phyloP scores from a whole-genome alignment of 2,797 vertebrate genomes.

The Toxotes lorentzi region DNA sequence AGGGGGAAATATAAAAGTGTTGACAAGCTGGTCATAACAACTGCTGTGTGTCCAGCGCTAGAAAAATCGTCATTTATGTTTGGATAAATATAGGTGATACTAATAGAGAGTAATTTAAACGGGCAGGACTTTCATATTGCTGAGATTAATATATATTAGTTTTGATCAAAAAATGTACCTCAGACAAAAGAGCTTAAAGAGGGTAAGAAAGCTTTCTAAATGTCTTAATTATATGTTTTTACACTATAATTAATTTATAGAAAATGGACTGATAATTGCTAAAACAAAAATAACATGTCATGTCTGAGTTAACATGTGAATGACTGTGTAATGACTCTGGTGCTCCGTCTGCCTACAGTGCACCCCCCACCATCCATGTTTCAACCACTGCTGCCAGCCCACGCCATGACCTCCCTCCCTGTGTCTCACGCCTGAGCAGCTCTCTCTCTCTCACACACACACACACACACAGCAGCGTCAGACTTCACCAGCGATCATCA shows the following conservation, averaged over 20 bases:
- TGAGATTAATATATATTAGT: not conserved
- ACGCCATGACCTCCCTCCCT: slow-evolving; percentile 93
- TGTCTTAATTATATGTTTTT: not conserved
- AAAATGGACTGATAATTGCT: not conserved
- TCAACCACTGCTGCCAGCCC: slow-evolving; percentile 92
- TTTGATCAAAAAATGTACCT: not conserved
- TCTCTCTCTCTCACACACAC: slow-evolving; percentile 21
- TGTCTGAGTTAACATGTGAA: not conserved
- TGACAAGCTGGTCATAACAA: not conserved
- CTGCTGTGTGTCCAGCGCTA: not conserved
- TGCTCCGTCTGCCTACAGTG: slow-evolving; percentile 81
- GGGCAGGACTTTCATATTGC: not conserved
- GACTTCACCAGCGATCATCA: slow-evolving; percentile 30
- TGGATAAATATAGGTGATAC: not conserved
- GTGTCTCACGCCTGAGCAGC: slow-evolving; percentile 91
- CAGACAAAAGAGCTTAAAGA: not conserved
- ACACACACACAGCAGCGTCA: slow-evolving; percentile 20
- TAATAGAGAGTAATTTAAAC: not conserved
- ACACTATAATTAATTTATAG: not conserved
- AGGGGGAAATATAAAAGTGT: not conserved
- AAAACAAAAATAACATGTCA: not conserved
- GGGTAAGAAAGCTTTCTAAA: not conserved
- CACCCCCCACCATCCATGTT: slow-evolving; percentile 93
- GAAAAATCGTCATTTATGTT: not conserved
- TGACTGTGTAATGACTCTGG: slow-evolving; percentile 32